Evolutionary conservation across 2,797 vertebrate species (phyloP).

Genomic region (Phrynocephalus guinanensis): DNA sequence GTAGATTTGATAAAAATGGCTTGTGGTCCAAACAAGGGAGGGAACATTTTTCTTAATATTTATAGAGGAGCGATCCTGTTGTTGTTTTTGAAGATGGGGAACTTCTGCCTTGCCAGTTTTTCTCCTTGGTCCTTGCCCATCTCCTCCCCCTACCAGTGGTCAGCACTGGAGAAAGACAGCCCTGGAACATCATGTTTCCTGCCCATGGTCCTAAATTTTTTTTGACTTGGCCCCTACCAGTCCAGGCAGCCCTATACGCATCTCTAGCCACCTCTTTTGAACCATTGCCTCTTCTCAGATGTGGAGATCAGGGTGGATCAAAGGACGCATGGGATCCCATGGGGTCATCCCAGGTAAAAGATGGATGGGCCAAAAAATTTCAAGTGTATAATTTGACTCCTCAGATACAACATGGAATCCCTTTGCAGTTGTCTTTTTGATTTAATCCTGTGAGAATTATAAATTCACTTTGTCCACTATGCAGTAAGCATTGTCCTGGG

Average conservation of each 20-base stretch:
- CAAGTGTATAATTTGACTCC: neutral
- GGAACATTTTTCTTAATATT: constrained; percentile 52
- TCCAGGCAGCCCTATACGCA: neutral
- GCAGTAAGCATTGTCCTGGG: too few species aligned
- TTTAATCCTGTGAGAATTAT: too few species aligned
- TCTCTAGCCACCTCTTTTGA: neutral
- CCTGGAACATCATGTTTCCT: neutral
- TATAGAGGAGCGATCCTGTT: too few species aligned
- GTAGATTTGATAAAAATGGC: too few species aligned
- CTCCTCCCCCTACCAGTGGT: too few species aligned
- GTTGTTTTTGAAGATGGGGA: too few species aligned
- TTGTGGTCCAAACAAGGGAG: too few species aligned
- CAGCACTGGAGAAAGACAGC: too few species aligned
- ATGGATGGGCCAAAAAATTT: too few species aligned
- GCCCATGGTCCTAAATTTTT: neutral
- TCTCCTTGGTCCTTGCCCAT: too few species aligned
- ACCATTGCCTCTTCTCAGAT: neutral
- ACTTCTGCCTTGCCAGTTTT: too few species aligned
- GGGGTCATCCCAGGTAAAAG: neutral
- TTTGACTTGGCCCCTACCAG: neutral
- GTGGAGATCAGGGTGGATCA: neutral
- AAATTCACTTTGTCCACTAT: too few species aligned
- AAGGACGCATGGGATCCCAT: neutral
- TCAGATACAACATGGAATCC: neutral
- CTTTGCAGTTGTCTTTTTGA: neutral